Conservation (phyloP, 2,113 vertebrate species). For the Todiramphus chloris region DNA sequence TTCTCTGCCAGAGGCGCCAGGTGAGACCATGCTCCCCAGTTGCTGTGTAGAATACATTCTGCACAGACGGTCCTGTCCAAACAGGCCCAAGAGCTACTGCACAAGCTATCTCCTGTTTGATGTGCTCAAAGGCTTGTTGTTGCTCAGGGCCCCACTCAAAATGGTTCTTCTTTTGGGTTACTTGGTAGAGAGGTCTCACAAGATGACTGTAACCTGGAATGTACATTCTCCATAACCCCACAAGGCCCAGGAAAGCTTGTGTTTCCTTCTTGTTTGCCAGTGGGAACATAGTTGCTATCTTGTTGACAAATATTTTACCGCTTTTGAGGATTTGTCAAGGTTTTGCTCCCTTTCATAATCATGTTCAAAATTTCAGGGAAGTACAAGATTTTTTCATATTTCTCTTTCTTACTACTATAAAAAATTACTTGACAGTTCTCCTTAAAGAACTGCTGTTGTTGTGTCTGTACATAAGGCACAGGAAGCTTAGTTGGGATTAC, state of each 20-base stretch:
- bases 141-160: neutral
- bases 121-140: neutral
- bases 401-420: neutral
- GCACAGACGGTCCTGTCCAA: no score
- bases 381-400: neutral
- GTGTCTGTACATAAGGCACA: neutral
- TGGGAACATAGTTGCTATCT: no score
- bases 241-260: no score
- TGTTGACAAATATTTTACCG: neutral
- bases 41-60: no score
- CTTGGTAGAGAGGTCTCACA: no score
- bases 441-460: neutral
- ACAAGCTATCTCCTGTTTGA: neutral
- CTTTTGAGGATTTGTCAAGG: neutral
- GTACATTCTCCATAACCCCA: no score
- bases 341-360: fast-evolving
- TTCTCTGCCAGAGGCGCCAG: no score
- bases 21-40: no score
- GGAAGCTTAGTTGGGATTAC: conserved; percentile 29
- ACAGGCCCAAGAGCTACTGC: neutral
- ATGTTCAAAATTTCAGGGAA: neutral
- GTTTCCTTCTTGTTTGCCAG: no score
- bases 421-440: neutral
- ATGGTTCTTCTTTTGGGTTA: no score
- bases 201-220: no score